phyloP scores from a whole-genome alignment of 2,113 vertebrate species.

The Thalassarche chlororhynchos region DNA sequence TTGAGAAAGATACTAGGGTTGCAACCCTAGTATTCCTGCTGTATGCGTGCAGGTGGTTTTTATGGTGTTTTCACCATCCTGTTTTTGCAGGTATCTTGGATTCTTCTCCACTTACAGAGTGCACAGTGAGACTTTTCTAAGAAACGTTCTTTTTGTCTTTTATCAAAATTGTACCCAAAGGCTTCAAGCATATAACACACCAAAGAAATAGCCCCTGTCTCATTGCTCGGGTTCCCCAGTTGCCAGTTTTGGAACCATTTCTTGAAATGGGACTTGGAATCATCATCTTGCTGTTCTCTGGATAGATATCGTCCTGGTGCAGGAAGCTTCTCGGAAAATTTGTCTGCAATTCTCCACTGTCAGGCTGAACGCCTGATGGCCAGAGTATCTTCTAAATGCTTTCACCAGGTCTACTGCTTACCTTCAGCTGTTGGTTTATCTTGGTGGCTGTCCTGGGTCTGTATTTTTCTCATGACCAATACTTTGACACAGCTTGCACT shows the following conservation, averaged over 20 bases:
- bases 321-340: not conserved
- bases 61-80: not conserved
- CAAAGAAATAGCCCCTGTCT: not conserved
- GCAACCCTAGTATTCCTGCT: not conserved
- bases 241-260: not conserved
- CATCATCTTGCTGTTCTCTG: not conserved
- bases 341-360: not conserved
- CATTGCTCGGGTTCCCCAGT: not conserved
- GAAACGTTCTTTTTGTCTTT: not conserved
- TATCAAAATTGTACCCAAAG: not conserved
- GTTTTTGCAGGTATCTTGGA: not conserved
- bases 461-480: not conserved
- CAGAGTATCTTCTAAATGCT: not conserved
- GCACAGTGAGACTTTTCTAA: not conserved
- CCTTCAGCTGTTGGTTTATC: not conserved
- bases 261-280: not conserved
- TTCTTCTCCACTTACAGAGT: not conserved
- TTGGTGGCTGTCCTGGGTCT: not conserved
- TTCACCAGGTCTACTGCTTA: not conserved
- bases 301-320: not conserved
- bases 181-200: not conserved
- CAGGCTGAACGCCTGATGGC: not conserved
- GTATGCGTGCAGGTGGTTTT: fast-evolving
- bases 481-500: not conserved
- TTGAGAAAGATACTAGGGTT: not conserved